Evolutionary conservation across 1,140 invertebrate species (phyloP), one percentile per base, ranked within the genome.

Genomic region (Dendroctonus ponderosae): DNA sequence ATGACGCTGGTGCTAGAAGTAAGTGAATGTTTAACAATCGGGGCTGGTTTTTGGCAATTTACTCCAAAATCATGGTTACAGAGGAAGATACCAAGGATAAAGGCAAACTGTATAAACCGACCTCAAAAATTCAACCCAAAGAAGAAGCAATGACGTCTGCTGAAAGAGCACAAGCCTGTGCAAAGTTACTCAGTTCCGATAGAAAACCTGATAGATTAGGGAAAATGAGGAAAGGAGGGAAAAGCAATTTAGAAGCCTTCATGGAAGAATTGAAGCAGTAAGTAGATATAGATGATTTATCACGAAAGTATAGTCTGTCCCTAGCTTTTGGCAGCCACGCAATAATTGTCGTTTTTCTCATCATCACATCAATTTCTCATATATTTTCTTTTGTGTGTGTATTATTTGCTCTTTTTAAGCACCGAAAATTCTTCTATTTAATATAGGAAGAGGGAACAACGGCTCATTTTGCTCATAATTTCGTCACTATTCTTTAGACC

Each of bases 1-100:
- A 98, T 75, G 94, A 98, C 88, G 92, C 94, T 63, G 94, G 93
- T 8, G 91, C 91, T 71, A 86, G 92, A 84, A 91, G 92, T 93
- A 84, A 85, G 84, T 71, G 26, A 26, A 26, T 26, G 26, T 26
- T 26, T 26, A 26, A 26, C 26, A 51, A 37, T 48, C 7, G n/a
- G n/a, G n/a, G 12, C 7, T 37, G 49, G 6, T 46, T 46, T 44
- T 43, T 65, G 26, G 26, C 26, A 26, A 26, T 26, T 26, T 26
- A 26, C 26, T 3, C 3, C 26, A 3, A 26, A 26, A 26, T 26
- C 1, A 26, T 26, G 26, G 26, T 70, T 63, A 15, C 74, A 90
- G 88, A 92, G 80, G 93, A 96, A 83, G 93, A 95, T 75, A 91
- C 89, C 4, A 88, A 87, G 71, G 92, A 95, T 65, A 91, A 92